A percentile compares a stretch with the other conserved stretches of the same genome.
Conservation (phyloP, 1,140 invertebrate species). For the Bombus superbus region DNA sequence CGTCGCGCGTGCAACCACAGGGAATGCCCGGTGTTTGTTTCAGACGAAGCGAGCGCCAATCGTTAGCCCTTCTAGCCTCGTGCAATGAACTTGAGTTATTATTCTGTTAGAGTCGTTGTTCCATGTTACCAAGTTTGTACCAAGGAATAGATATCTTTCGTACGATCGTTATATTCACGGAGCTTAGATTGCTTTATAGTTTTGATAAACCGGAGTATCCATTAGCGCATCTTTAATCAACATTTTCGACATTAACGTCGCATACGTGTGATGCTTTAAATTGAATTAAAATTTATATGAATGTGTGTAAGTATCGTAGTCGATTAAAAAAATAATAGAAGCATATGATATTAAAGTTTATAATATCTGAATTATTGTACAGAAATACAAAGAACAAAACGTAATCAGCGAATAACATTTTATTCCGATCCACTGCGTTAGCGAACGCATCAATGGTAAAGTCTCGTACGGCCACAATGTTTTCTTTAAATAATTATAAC, state of each 20-base stretch:
- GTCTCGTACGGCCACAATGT: no score
- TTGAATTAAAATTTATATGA: no score
- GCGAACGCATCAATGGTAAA: no score
- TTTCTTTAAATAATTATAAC: not conserved
- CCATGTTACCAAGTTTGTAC: not conserved
- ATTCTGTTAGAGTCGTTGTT: not conserved
- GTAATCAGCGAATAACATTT: no score
- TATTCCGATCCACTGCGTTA: no score
- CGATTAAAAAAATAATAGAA: no score
- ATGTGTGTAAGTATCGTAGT: no score
- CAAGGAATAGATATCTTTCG: not conserved
- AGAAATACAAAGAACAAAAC: not conserved
- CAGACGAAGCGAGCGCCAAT: not conserved
- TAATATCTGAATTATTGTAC: not conserved
- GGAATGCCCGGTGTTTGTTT: slow-evolving; percentile 38
- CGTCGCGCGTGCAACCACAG: slow-evolving; percentile 50
- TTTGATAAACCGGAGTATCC: not conserved
- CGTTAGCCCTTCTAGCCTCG: not conserved
- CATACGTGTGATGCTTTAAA: not conserved
- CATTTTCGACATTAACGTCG: not conserved
- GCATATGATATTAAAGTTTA: not conserved
- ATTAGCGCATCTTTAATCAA: not conserved
- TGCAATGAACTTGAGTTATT: not conserved
- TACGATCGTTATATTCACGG: not conserved
- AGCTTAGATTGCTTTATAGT: not conserved